These are phyloP conservation scores for Scaptomyza polygonia DNA, from an alignment of 2,888 invertebrate genomes.

Conservation along the genomic window DNA sequence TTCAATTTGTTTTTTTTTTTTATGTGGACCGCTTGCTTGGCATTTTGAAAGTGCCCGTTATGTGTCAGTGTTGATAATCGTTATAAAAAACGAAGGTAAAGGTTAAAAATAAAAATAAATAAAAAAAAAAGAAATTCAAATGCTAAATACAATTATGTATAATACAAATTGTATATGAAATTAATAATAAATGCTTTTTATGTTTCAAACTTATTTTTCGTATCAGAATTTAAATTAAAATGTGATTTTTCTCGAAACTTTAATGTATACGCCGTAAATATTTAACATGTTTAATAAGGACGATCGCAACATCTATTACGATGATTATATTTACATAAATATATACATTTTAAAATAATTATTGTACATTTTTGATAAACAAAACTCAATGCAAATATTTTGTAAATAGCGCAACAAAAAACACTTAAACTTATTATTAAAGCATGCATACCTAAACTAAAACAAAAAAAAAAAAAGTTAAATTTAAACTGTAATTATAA, in stretches of 20 bases:
- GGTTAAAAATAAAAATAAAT: not conserved
- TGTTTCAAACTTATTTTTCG: conserved; percentile 66
- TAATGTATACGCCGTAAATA: conserved; percentile 81
- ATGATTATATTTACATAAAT: conserved; percentile 74
- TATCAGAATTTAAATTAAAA: conserved; percentile 81
- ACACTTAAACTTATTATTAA: conserved; percentile 42
- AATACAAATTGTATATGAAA: conserved; percentile 55
- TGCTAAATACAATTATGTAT: conserved; percentile 41
- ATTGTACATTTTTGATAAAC: conserved; percentile 80
- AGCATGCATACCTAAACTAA: conserved; percentile 33
- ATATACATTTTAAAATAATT: conserved; percentile 50
- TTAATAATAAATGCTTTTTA: conserved; percentile 65
- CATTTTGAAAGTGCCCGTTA: conserved; percentile 34
- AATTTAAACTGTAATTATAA: conserved; percentile 60
- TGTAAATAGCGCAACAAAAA: conserved; percentile 64
- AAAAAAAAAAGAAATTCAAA: conserved; percentile 19
- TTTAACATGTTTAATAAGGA: conserved; percentile 76
- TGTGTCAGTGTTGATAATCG: conserved; percentile 59
- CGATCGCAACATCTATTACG: conserved; percentile 69
- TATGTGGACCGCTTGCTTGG: conserved; percentile 59
- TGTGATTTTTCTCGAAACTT: conserved; percentile 82
- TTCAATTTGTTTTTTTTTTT: conserved; percentile 52
- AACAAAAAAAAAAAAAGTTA: conserved; percentile 16
- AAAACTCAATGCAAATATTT: conserved; percentile 71
- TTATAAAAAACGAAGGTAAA: conserved; percentile 16